Evolutionary conservation across 2,113 vertebrate genomes (phyloP).

Genomic region (Globicephala melas): DNA sequence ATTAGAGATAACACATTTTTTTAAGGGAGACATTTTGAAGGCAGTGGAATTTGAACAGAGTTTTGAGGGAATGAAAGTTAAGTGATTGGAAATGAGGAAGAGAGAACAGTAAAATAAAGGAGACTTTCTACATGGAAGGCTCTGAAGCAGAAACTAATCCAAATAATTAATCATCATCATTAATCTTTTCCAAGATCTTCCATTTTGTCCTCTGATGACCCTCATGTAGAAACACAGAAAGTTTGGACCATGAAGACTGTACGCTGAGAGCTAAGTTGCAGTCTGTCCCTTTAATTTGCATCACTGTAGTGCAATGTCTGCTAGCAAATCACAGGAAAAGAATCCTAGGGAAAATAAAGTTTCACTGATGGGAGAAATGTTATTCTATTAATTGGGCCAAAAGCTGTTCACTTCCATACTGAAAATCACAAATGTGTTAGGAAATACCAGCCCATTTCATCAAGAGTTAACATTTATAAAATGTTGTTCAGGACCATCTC

Average conservation of each 20-base stretch:
- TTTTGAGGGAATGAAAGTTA: not conserved
- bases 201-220: not conserved
- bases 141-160: constrained; percentile 2
- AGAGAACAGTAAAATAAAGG: not conserved
- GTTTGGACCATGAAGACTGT: not conserved
- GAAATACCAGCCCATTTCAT: not conserved
- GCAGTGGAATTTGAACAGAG: not conserved
- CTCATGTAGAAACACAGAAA: not conserved
- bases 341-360: not conserved
- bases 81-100: not conserved
- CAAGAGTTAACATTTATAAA: not conserved
- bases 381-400: not conserved
- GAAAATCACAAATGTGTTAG: not conserved
- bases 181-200: not conserved
- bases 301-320: not conserved
- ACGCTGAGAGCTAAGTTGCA: not conserved
- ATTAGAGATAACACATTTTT: not conserved
- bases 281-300: not conserved
- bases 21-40: not conserved
- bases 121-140: not conserved
- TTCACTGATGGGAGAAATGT: not conserved
- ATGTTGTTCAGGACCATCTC: not conserved
- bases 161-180: not conserved
- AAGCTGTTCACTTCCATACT: not conserved
- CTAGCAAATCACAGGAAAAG: not conserved